Base-by-base conservation (phyloP, 2,888 invertebrate genomes). In the Deilephila elpenor region DNA sequence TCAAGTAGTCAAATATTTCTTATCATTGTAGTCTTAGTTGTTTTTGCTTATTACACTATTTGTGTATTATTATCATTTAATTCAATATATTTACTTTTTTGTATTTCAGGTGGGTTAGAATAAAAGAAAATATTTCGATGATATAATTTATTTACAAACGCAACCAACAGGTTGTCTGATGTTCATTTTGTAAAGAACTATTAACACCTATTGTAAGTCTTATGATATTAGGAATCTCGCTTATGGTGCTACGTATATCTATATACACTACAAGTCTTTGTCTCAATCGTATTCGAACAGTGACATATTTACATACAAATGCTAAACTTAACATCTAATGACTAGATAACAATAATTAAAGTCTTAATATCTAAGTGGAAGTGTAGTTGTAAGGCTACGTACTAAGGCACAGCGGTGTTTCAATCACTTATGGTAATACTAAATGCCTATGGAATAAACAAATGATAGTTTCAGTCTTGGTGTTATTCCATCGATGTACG, bases 151-250 rank as follows among this genome's bases (percentile, higher is more conserved):
- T 81, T 80, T 79, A 79, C 77, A 79, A 78, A 74, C 72, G 64
- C 86, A 89, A 88, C 88, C 86, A 78, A 81, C 59, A 67, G 81
- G 84, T 81, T 83, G 84, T 83, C 79, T 73, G 56, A 59, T 37
- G 72, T 59, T 73, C 25, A 19, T 72, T 61, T 72, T 64, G 64
- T 73, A 72, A 67, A 73, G 37, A 20, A 64, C 53, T 29, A 64
- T 64, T 34, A 64, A 72, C 67, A 67, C 67, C 59, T 59, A 73
- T 67, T 67, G 20, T 70, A 61, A 79, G 78, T 86, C 87, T 91
- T 90, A 91, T 83, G 87, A 86, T 93, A 92, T 92, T 94, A 94
- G 94, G 94, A 94, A 94, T 94, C 92, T 92, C 78, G 88, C 89
- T 92, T 94, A 94, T 79, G 91, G 93, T 93, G 82, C 93, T 92